Conservation (phyloP, 2,888 invertebrate species). For the Digitonthophagus gazella region DNA sequence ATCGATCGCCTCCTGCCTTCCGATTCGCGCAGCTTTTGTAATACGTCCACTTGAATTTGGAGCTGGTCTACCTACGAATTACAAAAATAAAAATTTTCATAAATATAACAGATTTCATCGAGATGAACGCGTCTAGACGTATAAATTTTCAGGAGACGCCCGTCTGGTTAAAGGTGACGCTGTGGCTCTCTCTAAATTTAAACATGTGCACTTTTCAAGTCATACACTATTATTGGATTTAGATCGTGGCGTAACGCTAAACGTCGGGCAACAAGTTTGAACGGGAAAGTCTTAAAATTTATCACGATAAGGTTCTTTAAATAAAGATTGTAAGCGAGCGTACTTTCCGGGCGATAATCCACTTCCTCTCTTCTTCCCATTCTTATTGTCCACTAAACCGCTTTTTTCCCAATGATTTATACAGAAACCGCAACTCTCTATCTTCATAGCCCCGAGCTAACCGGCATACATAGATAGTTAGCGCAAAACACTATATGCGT, state of each 20-base stretch:
- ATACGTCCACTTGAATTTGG: constrained; percentile 59
- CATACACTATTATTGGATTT: background rate
- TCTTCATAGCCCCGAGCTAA: background rate
- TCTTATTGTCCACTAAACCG: background rate
- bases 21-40: constrained; percentile 59
- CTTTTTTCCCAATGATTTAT: background rate
- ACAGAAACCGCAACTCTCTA: background rate
- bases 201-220: background rate
- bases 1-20: constrained; percentile 51
- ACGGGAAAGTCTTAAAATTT: background rate
- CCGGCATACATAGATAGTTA: too few relatives aligned
- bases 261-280: background rate
- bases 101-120: background rate
- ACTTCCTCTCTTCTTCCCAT: background rate
- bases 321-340: background rate
- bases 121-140: background rate
- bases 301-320: background rate
- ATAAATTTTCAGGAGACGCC: background rate
- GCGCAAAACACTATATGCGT: background rate
- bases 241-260: background rate
- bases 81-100: background rate
- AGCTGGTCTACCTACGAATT: constrained; percentile 40
- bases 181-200: background rate
- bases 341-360: background rate
- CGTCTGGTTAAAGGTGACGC: too few relatives aligned